Percentiles rank a stretch among this genome's conserved stretches.
Conservation (phyloP, 2,113 vertebrate genomes). For the Sinocyclocheilus anshuiensis region DNA sequence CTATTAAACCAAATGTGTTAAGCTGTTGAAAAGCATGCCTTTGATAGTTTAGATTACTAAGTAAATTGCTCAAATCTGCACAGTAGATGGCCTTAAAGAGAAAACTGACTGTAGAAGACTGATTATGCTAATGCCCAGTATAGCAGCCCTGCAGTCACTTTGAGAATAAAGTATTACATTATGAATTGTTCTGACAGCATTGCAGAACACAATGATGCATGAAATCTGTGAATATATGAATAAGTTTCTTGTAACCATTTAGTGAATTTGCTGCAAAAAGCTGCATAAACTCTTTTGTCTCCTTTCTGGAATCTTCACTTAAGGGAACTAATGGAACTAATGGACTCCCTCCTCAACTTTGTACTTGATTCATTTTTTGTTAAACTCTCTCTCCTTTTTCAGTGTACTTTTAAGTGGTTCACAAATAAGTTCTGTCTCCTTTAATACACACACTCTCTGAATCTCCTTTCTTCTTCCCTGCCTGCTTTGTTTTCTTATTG, state of each 20-base stretch:
- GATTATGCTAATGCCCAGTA: not conserved
- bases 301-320: not conserved
- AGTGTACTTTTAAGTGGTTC: conserved; percentile 42
- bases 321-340: not conserved
- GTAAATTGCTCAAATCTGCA: not conserved
- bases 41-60: not conserved
- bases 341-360: not conserved
- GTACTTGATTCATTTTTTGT: too few species aligned
- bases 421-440: conserved; percentile 51
- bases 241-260: not conserved
- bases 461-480: conserved; percentile 74
- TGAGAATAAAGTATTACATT: not conserved
- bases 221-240: not conserved
- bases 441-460: conserved; percentile 66
- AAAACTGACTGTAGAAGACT: not conserved
- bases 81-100: not conserved
- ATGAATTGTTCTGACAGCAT: not conserved
- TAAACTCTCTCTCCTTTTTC: not conserved
- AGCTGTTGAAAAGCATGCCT: not conserved
- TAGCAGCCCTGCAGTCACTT: not conserved
- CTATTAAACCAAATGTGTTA: not conserved
- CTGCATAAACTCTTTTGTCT: not conserved
- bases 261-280: not conserved
- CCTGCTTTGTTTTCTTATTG: conserved; percentile 74
- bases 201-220: not conserved